phyloP scores from a whole-genome alignment of 1,140 invertebrate genomes.

The Temnothorax nylanderi region DNA sequence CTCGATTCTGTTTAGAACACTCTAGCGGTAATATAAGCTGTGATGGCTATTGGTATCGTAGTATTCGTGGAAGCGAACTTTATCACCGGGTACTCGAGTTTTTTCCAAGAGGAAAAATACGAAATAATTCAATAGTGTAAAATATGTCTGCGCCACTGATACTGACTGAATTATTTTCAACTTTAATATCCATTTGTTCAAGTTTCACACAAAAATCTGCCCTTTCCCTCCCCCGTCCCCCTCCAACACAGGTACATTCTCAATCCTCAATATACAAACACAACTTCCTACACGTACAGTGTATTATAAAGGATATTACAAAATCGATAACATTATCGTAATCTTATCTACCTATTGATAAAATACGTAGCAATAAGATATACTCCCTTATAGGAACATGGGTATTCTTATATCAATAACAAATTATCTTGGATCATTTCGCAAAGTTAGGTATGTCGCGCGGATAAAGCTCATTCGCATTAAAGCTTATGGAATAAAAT shows the following conservation, averaged over 20 bases:
- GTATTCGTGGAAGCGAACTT: background rate
- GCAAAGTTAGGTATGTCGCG: slow-evolving; percentile 47
- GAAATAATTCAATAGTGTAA: background rate
- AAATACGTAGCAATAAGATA: slow-evolving; percentile 35
- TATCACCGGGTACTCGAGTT: background rate
- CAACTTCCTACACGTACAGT: background rate
- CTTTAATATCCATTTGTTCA: background rate
- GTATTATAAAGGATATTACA: slow-evolving; percentile 44
- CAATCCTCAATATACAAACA: background rate
- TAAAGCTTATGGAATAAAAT: slow-evolving; percentile 52
- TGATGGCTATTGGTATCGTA: background rate
- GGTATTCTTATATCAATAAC: slow-evolving; percentile 36
- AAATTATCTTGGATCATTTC: slow-evolving; percentile 42
- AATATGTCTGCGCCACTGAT: background rate
- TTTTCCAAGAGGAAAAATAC: background rate
- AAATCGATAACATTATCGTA: slow-evolving; percentile 33
- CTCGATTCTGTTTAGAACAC: background rate
- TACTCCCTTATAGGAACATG: slow-evolving; percentile 23
- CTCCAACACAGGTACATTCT: slow-evolving; percentile 60
- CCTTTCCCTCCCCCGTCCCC: background rate
- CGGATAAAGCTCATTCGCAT: slow-evolving; percentile 54
- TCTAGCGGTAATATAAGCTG: background rate
- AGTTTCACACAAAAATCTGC: slow-evolving; percentile 9
- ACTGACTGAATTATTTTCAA: too few species aligned
- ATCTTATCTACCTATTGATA: background rate